Evolutionary conservation across 2,113 vertebrate genomes (phyloP).

Genomic region (Lamprologus lemairii): DNA sequence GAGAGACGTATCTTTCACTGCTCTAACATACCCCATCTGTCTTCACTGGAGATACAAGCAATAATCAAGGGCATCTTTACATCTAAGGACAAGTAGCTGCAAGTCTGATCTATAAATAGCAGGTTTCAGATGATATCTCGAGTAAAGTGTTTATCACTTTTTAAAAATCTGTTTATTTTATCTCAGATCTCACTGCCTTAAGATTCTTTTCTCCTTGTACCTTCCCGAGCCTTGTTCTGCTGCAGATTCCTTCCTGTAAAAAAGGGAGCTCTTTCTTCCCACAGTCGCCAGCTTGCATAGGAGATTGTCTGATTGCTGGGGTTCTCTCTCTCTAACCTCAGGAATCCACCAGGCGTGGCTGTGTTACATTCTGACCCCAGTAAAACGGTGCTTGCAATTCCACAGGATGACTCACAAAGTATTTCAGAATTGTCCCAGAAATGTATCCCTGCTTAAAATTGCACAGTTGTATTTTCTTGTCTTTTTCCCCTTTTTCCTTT

Average conservation of each 20-base stretch:
- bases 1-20: conserved; percentile 37
- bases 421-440: background rate
- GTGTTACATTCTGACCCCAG: background rate
- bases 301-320: background rate
- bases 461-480: background rate
- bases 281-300: background rate
- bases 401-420: background rate
- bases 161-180: background rate
- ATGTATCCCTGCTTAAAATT: background rate
- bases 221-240: background rate
- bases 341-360: background rate
- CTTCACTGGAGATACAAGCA: background rate
- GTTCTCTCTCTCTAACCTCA: background rate
- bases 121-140: background rate
- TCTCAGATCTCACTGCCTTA: background rate
- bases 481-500: background rate
- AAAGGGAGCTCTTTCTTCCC: background rate
- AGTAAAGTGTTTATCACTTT: background rate
- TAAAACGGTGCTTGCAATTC: background rate
- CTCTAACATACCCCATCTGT: conserved; percentile 4
- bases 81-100: background rate
- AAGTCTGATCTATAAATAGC: background rate
- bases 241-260: background rate
- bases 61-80: background rate
- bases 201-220: background rate